These are phyloP conservation scores for Shinisaurus crocodilurus DNA, from an alignment of 2,113 vertebrate species.

Conservation along the genomic window DNA sequence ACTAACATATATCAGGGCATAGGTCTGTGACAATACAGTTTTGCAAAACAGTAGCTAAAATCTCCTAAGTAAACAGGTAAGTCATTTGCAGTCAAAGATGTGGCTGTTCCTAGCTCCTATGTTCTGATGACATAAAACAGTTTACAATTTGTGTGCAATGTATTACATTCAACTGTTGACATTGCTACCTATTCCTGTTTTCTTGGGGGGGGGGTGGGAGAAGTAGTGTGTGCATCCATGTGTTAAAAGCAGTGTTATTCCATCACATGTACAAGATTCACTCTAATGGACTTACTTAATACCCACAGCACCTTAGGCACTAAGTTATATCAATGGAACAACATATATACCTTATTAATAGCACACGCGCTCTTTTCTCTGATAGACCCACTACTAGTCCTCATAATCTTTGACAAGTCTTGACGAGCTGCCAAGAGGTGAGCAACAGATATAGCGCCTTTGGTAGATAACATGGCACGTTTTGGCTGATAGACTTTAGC, in stretches of 20 bases:
- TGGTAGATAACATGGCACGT: conserved; percentile 83
- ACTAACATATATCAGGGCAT: background rate
- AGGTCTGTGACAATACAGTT: background rate
- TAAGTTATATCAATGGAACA: background rate
- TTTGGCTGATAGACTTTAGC: conserved; percentile 92
- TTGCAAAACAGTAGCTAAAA: background rate
- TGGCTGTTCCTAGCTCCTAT: background rate
- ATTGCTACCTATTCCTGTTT: background rate
- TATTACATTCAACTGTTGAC: background rate
- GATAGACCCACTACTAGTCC: conserved; percentile 92
- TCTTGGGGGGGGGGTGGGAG: background rate
- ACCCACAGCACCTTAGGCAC: background rate
- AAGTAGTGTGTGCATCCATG: background rate
- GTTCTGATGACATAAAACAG: background rate
- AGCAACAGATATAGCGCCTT: conserved; percentile 86
- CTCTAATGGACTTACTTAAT: conserved; percentile 2
- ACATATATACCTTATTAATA: conserved; percentile 91
- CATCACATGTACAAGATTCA: background rate
- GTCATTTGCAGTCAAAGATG: background rate
- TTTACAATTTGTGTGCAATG: background rate
- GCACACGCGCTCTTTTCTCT: conserved; percentile 95
- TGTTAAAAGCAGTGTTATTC: background rate
- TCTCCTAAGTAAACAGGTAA: background rate
- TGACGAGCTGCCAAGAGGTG: conserved; percentile 93
- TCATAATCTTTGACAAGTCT: conserved; percentile 95